Percentiles rank a stretch among this genome's conserved stretches.
These are phyloP conservation scores for Ameiurus melas DNA, from an alignment of 2,113 vertebrate species.

Conservation along the genomic window DNA sequence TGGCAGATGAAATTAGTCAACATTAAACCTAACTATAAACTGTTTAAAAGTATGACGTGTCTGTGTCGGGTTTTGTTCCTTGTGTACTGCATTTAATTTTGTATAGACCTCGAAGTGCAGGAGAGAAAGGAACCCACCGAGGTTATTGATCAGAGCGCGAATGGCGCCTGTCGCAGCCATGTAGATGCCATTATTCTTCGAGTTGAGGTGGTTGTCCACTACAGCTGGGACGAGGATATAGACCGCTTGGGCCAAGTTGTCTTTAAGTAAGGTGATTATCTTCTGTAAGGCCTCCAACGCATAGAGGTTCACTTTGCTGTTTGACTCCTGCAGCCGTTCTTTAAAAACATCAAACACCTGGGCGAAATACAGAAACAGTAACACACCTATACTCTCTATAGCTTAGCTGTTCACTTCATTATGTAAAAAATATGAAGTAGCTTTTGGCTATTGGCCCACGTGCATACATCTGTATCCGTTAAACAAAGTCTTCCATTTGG, in stretches of 20 bases:
- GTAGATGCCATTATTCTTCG: conserved; percentile 87
- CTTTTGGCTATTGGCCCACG: neutral
- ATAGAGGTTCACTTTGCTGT: conserved; percentile 89
- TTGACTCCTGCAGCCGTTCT: conserved; percentile 87
- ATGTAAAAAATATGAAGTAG: neutral
- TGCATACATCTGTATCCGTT: neutral
- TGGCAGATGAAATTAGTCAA: neutral
- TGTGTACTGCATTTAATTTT: neutral
- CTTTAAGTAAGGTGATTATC: conserved; percentile 81
- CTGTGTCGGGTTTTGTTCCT: neutral
- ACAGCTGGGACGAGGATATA: conserved; percentile 88
- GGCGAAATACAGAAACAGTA: neutral
- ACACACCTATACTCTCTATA: neutral
- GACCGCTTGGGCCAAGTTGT: conserved; percentile 83
- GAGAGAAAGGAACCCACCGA: conserved; percentile 71
- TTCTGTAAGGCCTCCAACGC: conserved; percentile 86
- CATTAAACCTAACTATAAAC: neutral
- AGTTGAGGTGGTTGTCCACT: conserved; percentile 96
- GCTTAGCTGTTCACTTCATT: neutral
- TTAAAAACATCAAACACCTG: conserved; percentile 93
- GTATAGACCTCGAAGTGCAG: neutral
- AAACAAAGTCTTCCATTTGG: neutral
- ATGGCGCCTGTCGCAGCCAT: conserved; percentile 82
- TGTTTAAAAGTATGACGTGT: neutral
- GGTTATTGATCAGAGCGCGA: conserved; percentile 78